These are phyloP conservation scores for Eubucco bourcierii DNA, from an alignment of 2,113 vertebrate species.

Conservation along the genomic window DNA sequence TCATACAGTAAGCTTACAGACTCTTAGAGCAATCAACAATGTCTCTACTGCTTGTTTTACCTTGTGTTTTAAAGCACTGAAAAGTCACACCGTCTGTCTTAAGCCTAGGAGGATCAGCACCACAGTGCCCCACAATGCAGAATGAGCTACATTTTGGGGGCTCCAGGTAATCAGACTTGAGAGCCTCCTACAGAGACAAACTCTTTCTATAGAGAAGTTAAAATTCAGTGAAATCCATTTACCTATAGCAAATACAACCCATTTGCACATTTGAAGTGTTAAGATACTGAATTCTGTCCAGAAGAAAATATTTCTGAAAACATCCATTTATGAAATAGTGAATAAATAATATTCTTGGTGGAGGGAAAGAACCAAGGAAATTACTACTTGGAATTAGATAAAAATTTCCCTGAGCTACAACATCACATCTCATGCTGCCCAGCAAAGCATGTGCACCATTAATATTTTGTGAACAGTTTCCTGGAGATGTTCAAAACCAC, in stretches of 20 bases:
- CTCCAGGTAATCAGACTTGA: neutral
- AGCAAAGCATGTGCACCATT: neutral
- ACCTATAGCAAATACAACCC: neutral
- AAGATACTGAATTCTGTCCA: neutral
- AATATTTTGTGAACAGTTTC: neutral
- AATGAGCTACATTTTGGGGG: neutral
- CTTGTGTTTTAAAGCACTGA: neutral
- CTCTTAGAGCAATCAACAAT: neutral
- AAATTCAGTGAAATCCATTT: neutral
- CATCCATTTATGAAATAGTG: neutral
- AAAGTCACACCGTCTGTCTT: neutral
- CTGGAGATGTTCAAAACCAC: neutral
- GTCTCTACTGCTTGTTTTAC: neutral
- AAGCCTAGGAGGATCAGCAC: neutral
- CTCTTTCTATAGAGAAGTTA: neutral
- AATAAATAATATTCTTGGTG: neutral
- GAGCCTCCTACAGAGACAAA: neutral
- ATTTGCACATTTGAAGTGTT: neutral
- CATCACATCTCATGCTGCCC: neutral
- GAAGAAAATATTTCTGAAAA: slow-evolving; percentile 27
- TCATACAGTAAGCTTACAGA: neutral
- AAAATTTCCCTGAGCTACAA: neutral
- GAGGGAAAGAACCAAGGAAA: neutral
- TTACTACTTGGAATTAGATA: neutral
- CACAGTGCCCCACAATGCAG: neutral